Base-by-base conservation (phyloP, 2,888 invertebrate species). In the Drosophila multiciliata region DNA sequence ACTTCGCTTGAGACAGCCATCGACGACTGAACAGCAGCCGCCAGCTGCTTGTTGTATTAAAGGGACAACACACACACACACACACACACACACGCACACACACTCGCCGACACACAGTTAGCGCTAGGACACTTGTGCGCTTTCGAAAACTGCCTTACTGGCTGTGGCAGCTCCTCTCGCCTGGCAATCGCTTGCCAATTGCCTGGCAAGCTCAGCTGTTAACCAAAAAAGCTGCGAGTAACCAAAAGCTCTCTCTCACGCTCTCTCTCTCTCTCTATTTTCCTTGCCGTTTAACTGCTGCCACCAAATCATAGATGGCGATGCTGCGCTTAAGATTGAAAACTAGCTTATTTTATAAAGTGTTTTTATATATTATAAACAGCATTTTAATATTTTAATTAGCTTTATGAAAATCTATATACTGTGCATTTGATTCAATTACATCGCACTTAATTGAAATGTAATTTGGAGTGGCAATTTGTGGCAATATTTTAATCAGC, bases 1-100 rank as follows among this genome's bases (percentile, higher is more conserved):
- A 84, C 78, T 84, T 80, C 85, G 87, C 84, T 80, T 88, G 78
- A 73, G 90, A 82, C 89, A 85, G 85, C 84, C 90, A 85, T 87
- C 79, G 79, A 82, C 86, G 90, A 91, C 91, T 91, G 84, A 91
- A 77, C 80, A 75, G 71, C 66, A 67, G 70, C 49, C 66, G 78
- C 76, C 61, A 73, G 72, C 77, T 78, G 78, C 75, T 45, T 68
- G 72, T 66, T 73, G 73, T 87, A 87, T 86, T 83, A 82, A 87
- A 85, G 83, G 82, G 75, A 67, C 68, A 50, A 42, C 69, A 55
- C 6, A 17, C 26, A 50, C 9, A 42, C 69, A 42, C 69, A 55
- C 6, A 17, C 26, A 50, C 9, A 42, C 69, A 55, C 6, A 17
- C 26, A 50, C 9, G 12, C 26, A 11, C 11, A 50, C 5, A 12